phyloP scores from a whole-genome alignment of 1,140 invertebrate species.

The Caerostris extrusa region DNA sequence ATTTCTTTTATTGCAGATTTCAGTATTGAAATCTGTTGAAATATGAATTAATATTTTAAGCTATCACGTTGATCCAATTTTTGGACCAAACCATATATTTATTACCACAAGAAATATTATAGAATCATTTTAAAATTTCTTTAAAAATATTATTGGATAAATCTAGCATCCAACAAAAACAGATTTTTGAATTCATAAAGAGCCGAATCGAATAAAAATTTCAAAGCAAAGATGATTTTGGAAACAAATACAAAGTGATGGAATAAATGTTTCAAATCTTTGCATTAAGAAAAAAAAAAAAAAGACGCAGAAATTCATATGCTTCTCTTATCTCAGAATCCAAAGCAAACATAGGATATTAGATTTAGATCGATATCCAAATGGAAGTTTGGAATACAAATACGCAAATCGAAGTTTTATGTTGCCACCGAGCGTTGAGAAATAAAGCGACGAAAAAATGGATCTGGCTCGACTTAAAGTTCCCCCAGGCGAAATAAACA shows the following conservation, averaged over 20 bases:
- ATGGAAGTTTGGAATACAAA: slow-evolving; percentile 8
- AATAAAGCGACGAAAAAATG: not conserved
- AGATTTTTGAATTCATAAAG: too few species aligned
- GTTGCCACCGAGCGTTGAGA: slow-evolving; percentile 20
- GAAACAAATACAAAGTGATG: not conserved
- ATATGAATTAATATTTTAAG: too few species aligned
- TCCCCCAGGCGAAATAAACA: slow-evolving; percentile 12
- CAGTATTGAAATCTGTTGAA: too few species aligned
- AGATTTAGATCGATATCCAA: slow-evolving; percentile 6
- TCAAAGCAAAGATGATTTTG: not conserved
- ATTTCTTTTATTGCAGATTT: too few species aligned
- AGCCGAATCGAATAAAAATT: not conserved
- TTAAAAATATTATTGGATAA: not conserved
- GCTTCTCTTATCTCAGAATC: not conserved
- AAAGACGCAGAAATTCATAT: not conserved
- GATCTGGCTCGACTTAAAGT: not conserved
- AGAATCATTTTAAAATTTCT: not conserved
- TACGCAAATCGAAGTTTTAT: slow-evolving; percentile 12
- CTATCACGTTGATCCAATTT: too few species aligned
- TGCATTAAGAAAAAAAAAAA: not conserved
- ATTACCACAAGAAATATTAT: not conserved
- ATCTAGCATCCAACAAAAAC: too few species aligned
- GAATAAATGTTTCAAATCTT: not conserved
- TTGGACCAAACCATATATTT: not conserved
- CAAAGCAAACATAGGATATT: slow-evolving; percentile 34